phyloP scores from a whole-genome alignment of 2,888 invertebrate species.

The Meghimatium bilineatum region DNA sequence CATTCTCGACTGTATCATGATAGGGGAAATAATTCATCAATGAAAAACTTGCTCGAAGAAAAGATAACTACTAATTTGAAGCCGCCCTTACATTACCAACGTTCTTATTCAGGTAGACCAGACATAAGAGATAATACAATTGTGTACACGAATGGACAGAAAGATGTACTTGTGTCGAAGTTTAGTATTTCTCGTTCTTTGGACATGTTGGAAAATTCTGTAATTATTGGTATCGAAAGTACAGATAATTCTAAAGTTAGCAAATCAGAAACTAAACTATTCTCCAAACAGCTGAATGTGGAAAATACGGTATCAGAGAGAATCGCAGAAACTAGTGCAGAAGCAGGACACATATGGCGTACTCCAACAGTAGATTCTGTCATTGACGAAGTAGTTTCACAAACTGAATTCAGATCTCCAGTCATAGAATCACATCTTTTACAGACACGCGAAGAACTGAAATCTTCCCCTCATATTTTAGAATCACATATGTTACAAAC shows the following conservation, averaged over 20 bases:
- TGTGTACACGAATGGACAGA: background rate
- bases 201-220: too few species aligned
- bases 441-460: background rate
- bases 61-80: background rate
- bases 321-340: background rate
- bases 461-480: too few species aligned
- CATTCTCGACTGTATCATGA: too few species aligned
- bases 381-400: background rate
- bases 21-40: background rate
- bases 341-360: background rate
- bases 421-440: background rate
- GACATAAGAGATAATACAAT: background rate
- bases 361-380: background rate
- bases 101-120: background rate
- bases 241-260: too few species aligned
- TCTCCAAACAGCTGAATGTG: too few species aligned
- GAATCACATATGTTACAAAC: too few species aligned
- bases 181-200: too few species aligned
- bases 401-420: background rate
- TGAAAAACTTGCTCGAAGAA: background rate
- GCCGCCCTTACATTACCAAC: background rate
- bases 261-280: too few species aligned
- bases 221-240: too few species aligned
- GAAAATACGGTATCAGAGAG: too few species aligned
- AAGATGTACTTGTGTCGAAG: too few species aligned